These are phyloP conservation scores for Maniola hyperantus DNA, from an alignment of 2,888 invertebrate genomes.

Conservation along the genomic window DNA sequence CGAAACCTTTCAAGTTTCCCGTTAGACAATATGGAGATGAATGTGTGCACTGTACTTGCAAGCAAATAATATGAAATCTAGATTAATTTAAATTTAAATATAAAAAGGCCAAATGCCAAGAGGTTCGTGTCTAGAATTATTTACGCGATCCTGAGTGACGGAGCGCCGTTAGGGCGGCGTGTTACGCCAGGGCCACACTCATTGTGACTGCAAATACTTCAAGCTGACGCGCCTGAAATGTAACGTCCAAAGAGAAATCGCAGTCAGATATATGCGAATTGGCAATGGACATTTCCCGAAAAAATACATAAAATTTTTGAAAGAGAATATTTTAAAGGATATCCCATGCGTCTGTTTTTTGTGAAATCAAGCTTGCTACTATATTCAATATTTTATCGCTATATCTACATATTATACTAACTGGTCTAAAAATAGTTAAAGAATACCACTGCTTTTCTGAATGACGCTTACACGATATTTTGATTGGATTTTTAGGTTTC, in stretches of 20 bases:
- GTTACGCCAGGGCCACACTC: constrained; percentile 56
- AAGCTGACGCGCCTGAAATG: constrained; percentile 22
- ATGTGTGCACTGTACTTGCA: constrained; percentile 39
- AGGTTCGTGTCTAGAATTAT: constrained; percentile 53
- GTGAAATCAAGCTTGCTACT: too few relatives aligned
- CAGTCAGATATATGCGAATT: constrained; percentile 11
- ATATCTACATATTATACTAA: too few relatives aligned
- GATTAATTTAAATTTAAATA: constrained; percentile 41
- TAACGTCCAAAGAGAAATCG: constrained; percentile 24
- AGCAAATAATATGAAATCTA: constrained; percentile 52
- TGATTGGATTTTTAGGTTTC: too few relatives aligned
- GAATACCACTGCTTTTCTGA: too few relatives aligned
- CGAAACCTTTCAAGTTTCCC: constrained; percentile 13
- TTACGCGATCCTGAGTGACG: constrained; percentile 48
- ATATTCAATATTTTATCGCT: too few relatives aligned
- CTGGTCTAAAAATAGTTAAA: too few relatives aligned
- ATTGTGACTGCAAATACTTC: constrained; percentile 52
- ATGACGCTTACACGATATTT: too few relatives aligned
- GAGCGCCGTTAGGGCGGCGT: constrained; percentile 51
- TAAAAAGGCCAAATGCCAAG: constrained; percentile 38
- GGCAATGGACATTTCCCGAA: constrained; percentile 19
- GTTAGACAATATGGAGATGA: constrained; percentile 32
- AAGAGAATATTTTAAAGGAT: not conserved
- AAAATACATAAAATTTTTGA: not conserved
- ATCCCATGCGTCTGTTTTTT: not conserved